Evolutionary conservation across 2,888 invertebrate genomes (phyloP).

Genomic region (Antheraea assamensis): DNA sequence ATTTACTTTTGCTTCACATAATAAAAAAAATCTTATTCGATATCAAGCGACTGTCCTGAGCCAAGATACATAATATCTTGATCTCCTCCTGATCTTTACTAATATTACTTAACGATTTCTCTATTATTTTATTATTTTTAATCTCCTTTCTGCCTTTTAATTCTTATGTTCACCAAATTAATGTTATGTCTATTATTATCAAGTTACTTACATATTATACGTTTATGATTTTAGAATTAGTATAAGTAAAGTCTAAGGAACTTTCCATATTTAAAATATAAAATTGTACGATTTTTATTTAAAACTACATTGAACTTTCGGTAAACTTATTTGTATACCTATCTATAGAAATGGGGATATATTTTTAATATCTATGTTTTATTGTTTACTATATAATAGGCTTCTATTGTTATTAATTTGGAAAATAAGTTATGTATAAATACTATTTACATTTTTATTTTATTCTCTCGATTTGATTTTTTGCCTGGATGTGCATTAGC

Average conservation of each 20-base stretch:
- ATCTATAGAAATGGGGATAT: not conserved
- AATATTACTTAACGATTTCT: not conserved
- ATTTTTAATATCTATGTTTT: not conserved
- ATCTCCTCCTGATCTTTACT: not conserved
- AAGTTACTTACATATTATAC: not conserved
- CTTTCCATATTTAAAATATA: not conserved
- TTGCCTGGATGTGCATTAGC: conserved; percentile 62
- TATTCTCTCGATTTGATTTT: conserved; percentile 53
- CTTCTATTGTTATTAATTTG: not conserved
- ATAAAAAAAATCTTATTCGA: not conserved
- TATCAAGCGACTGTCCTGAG: not conserved
- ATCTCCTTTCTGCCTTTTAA: not conserved
- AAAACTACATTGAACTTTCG: not conserved
- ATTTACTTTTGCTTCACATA: not conserved
- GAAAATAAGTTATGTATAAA: too few species aligned
- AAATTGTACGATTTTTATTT: not conserved
- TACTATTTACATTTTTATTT: conserved; percentile 36
- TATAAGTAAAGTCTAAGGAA: not conserved
- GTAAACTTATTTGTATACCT: not conserved
- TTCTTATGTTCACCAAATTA: not conserved
- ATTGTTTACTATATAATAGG: not conserved
- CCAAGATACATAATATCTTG: not conserved
- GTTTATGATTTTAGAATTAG: not conserved
- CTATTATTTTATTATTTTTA: not conserved
- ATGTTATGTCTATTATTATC: not conserved